Percentiles rank a stretch among this genome's conserved stretches.
Conservation (phyloP, 1,140 invertebrate species). For the Zophobas morio region DNA sequence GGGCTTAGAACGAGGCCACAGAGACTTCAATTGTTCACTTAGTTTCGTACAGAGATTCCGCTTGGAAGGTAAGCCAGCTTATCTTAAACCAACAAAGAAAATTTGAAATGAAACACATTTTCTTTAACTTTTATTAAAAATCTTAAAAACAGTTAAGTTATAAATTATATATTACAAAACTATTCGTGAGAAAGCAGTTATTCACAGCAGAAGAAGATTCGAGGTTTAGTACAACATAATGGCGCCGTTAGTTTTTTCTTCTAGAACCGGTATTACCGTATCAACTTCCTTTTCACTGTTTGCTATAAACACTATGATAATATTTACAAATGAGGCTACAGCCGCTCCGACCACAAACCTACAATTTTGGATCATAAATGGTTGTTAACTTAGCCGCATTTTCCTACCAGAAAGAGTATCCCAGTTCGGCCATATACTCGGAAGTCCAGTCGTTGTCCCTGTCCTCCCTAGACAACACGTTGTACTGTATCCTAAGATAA, state of each 20-base stretch:
- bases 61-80: too few species aligned
- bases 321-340: conserved; percentile 81
- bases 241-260: conserved; percentile 87
- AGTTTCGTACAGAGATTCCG: too few species aligned
- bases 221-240: conserved; percentile 84
- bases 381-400: background rate
- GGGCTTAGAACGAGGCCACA: too few species aligned
- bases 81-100: too few species aligned
- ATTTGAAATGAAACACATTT: too few species aligned
- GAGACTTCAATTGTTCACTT: too few species aligned
- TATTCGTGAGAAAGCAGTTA: conserved; percentile 10
- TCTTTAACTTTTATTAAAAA: conserved; percentile 17
- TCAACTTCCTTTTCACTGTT: conserved; percentile 78
- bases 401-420: conserved; percentile 83
- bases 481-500: conserved; percentile 80
- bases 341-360: conserved; percentile 84
- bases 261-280: conserved; percentile 77
- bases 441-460: conserved; percentile 82
- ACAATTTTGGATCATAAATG: conserved; percentile 58
- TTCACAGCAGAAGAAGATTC: conserved; percentile 17
- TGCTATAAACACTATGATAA: conserved; percentile 82
- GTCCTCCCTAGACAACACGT: conserved; percentile 84
- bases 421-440: conserved; percentile 77
- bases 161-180: conserved; percentile 29
- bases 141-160: conserved; percentile 12